Evolutionary conservation across 2,113 vertebrate species (phyloP).

Genomic region (Dipodomys spectabilis): DNA sequence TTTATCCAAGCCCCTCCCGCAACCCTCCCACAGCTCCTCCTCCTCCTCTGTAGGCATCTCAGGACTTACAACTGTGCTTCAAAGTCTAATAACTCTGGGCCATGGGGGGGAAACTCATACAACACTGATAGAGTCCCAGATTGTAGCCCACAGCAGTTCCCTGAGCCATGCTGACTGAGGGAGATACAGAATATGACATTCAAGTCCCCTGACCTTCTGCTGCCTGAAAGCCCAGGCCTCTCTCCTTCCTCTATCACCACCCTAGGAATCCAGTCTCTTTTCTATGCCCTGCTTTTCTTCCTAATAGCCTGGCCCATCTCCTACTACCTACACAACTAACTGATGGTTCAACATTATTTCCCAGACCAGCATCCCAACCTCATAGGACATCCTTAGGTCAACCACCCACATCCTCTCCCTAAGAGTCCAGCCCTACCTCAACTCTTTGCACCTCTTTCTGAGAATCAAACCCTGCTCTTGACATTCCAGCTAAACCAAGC

Average conservation of each 20-base stretch:
- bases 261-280: background rate
- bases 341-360: background rate
- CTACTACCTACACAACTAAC: background rate
- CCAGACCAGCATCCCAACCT: background rate
- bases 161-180: background rate
- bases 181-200: background rate
- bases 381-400: background rate
- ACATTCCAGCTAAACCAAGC: background rate
- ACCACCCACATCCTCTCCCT: background rate
- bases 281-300: background rate
- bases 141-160: background rate
- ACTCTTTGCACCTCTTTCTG: rapidly evolving
- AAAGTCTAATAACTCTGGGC: background rate
- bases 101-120: background rate
- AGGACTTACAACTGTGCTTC: background rate
- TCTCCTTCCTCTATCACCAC: background rate
- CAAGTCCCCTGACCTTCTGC: background rate
- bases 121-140: background rate
- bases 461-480: background rate
- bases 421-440: too few relatives aligned
- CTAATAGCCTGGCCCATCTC: background rate
- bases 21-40: too few relatives aligned
- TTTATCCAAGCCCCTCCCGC: background rate
- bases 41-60: background rate
- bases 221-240: background rate